Evolutionary conservation across 2,888 invertebrate species (phyloP), one percentile per base, ranked within the genome.

Genomic region (Entomobrya multifasciata): DNA sequence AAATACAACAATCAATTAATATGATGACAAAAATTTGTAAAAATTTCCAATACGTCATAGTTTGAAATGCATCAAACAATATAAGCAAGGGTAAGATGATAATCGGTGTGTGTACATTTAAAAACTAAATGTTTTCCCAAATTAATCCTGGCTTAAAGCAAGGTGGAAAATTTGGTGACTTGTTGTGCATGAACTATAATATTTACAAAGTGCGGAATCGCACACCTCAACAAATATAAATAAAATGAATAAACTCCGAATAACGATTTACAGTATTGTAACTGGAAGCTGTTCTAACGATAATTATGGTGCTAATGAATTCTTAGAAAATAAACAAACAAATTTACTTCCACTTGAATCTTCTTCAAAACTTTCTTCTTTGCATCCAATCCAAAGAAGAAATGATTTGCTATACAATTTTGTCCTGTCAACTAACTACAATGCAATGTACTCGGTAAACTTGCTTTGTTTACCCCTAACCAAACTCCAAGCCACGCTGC

Each of bases 381-480:
- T 79, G 79, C 41, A 79, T 36, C 36, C 8, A n/a, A n/a, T 36
- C 86, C 74, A 25, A 36, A 11, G 86, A 86, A 55, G 74, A 86
- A 86, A 86, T 86, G 86, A n/a, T n/a, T n/a, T n/a, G n/a, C n/a
- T n/a, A n/a, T n/a, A n/a, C 86, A 30, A 79, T 74, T 80, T 80
- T 25, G 49, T 25, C 67, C 65, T 86, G 76, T 81, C 76, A 86
- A 74, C 8, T 55, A 55, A 1, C 6, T 20, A n/a, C 20, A 55
- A 20, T 17, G 15, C 20, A 55, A 55, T 17, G 36, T n/a, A n/a
- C n/a, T n/a, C n/a, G n/a, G n/a, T n/a, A n/a, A n/a, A n/a, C n/a
- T n/a, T n/a, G n/a, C n/a, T n/a, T n/a, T n/a, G n/a, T n/a, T n/a
- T n/a, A 49, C 15, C 49, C 15, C 17, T 3, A 8, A 49, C 49